phyloP scores from a whole-genome alignment of 2,888 invertebrate genomes.

The Gandaritis pyraliata region DNA sequence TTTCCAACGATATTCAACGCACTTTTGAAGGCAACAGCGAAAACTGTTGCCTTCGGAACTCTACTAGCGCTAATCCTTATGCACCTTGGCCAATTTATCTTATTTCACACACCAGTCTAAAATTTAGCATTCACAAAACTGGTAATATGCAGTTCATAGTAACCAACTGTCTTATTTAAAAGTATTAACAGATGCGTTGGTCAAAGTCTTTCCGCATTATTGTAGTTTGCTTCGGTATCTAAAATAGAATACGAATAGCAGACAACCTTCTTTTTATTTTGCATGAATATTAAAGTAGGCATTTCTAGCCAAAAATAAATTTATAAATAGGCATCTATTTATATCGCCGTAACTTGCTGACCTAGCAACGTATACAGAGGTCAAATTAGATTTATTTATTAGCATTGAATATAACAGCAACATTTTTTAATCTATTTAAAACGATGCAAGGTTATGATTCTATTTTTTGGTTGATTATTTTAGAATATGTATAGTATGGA shows the following conservation, averaged over 20 bases:
- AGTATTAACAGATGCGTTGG: conserved; percentile 1
- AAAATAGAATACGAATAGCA: conserved; percentile 11
- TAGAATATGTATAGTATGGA: too few relatives aligned
- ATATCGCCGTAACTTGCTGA: conserved; percentile 25
- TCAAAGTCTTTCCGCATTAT: conserved; percentile 10
- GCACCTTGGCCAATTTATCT: neutral
- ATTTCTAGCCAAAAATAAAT: conserved; percentile 16
- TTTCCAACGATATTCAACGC: too few relatives aligned
- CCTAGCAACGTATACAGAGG: conserved; percentile 24
- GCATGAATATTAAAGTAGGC: conserved; percentile 5
- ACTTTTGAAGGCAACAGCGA: too few relatives aligned
- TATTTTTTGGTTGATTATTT: neutral
- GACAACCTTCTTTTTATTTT: neutral
- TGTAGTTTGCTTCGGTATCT: conserved; percentile 1
- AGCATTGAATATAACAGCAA: neutral
- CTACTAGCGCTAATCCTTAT: too few relatives aligned
- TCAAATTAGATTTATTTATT: conserved; percentile 9
- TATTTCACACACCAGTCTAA: neutral
- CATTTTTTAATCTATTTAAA: conserved; percentile 29
- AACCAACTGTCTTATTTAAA: conserved; percentile 1
- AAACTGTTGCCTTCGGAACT: too few relatives aligned
- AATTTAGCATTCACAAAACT: neutral
- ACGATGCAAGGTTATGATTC: conserved; percentile 4
- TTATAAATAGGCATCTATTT: conserved; percentile 11
- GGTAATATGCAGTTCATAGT: neutral